Evolutionary conservation across 2,113 vertebrate species (phyloP).

Genomic region (Serilophus lunatus): DNA sequence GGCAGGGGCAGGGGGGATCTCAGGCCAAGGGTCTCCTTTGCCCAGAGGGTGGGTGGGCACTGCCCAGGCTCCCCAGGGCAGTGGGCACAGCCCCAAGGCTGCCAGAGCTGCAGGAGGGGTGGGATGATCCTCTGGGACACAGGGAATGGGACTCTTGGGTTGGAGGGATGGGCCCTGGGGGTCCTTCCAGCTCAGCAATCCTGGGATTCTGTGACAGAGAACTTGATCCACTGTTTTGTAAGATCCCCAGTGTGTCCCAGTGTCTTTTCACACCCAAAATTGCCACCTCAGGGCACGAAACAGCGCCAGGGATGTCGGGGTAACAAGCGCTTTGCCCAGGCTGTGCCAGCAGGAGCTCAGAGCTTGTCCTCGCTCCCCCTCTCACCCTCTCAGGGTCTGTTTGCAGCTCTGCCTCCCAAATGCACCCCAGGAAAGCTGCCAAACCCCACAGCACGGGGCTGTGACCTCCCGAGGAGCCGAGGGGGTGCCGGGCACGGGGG

Average conservation of each 20-base stretch:
- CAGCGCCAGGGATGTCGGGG: background rate
- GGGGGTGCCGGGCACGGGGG: accelerated
- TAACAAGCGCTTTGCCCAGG: background rate
- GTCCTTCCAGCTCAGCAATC: no score
- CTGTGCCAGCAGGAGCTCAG: background rate
- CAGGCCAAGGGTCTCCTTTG: no score
- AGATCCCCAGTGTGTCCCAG: background rate
- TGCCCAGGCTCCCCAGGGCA: no score
- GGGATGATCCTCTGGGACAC: no score
- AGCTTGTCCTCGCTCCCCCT: background rate
- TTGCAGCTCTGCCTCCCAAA: background rate
- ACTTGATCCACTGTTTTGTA: background rate
- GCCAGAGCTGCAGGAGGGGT: no score
- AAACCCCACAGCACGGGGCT: background rate
- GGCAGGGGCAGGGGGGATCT: no score
- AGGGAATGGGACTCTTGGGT: no score
- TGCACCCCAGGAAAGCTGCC: background rate
- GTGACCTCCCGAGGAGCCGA: accelerated
- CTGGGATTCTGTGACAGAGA: background rate
- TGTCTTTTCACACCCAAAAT: background rate
- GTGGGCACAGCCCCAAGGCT: no score
- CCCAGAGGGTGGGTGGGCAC: no score
- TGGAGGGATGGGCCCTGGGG: no score
- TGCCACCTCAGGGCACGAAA: background rate
- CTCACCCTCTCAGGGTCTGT: background rate